Evolutionary conservation across 2,113 vertebrate genomes (phyloP).

Genomic region (Bufo gargarizans): DNA sequence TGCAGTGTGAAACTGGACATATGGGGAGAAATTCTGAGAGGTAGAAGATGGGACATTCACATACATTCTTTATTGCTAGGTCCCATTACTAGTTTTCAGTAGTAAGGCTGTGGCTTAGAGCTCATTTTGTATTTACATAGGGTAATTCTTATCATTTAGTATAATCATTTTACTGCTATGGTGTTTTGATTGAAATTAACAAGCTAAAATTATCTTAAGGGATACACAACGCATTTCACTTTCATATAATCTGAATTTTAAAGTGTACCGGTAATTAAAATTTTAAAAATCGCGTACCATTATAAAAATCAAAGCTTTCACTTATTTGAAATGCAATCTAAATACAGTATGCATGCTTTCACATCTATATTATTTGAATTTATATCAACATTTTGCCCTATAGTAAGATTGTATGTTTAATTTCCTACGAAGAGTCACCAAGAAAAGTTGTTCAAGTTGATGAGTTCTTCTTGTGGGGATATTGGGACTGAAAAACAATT

Average conservation of each 20-base stretch:
- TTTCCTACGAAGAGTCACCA: constrained; percentile 64
- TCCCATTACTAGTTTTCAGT: not conserved
- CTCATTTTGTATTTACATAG: not conserved
- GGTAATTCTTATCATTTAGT: not conserved
- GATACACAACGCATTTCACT: not conserved
- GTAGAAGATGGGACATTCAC: too few species aligned
- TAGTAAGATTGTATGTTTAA: not conserved
- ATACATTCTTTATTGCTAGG: not conserved
- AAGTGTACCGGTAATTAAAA: not conserved
- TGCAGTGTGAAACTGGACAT: too few species aligned
- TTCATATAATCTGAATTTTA: not conserved
- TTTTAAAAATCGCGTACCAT: not conserved
- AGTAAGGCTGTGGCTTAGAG: not conserved
- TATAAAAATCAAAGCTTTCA: not conserved
- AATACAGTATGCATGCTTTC: not conserved
- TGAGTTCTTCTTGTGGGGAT: constrained; percentile 75
- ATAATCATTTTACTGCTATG: not conserved
- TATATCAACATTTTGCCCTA: not conserved
- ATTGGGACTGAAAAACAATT: constrained; percentile 78
- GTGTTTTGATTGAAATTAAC: constrained; percentile 8
- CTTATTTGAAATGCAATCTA: not conserved
- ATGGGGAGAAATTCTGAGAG: too few species aligned
- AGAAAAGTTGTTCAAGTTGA: constrained; percentile 65
- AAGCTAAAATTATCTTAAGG: not conserved
- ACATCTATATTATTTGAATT: not conserved